Evolutionary conservation across 2,888 invertebrate genomes (phyloP), one percentile per base, ranked within the genome.

Genomic region (Protophormia terraenovae): DNA sequence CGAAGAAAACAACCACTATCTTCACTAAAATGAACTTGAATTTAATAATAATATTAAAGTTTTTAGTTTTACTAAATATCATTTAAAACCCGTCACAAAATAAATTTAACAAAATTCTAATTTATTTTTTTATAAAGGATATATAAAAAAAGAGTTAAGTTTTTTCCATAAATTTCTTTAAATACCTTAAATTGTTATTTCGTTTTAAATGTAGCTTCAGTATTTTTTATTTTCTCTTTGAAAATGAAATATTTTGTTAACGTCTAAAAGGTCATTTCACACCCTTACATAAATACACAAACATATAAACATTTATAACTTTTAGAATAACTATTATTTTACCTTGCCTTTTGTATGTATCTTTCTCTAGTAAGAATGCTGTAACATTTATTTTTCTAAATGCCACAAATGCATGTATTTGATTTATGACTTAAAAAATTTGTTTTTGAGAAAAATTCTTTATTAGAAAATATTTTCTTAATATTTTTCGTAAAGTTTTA

Each of bases 341-440:
- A 55, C 55, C 55, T 55, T 55, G 27, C 55, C 55, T 27, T 27
- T 10, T 16, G n/a, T 12, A 45, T 8, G 3, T 16, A 55, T 14
- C n/a, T 55, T 7, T 55, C 7, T n/a, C 1, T 7, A 0, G 27
- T 27, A 29, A 14, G 5, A 1, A 6, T 27, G n/a, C 5, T 47
- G 27, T 14, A 55, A 55, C 55, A 55, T 14, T 55, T 55, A 55
- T 55, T 55, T 47, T 55, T 29, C 27, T 8, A 45, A 55, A 55
- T 55, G 55, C 55, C 55, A 55, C 27, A 29, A 55, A 27, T 55
- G 27, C 27, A 29, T 5, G 27, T n/a, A 24, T 24, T 55, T 55
- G 55, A 55, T 55, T 55, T 55, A 55, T 55, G 55, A 55, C 55
- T 55, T 55, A n/a, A 55, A 55, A 55, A n/a, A 27, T 55, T 55